These are phyloP conservation scores for Catostylus mosaicus DNA, from an alignment of 30 jellyfish, hydroid and myxozoan genomes.

Conservation along the genomic window DNA sequence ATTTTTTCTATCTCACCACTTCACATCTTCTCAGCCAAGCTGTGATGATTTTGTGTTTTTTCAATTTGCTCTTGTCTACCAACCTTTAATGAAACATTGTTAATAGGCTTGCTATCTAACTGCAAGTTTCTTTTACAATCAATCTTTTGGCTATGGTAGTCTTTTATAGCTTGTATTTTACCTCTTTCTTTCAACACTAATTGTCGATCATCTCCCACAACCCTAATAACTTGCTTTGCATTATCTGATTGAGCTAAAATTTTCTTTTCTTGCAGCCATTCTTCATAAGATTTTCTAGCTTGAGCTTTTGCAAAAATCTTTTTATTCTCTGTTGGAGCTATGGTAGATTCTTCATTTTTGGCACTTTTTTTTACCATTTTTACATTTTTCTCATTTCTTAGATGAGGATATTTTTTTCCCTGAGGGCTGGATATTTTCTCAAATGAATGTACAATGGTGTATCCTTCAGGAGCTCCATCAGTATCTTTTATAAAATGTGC, in stretches of 20 bases:
- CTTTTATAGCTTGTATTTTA: constrained; percentile 7
- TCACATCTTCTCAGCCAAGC: not conserved
- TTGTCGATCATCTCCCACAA: not conserved
- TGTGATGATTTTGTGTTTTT: not conserved
- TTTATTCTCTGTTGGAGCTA: not conserved
- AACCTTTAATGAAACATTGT: not conserved
- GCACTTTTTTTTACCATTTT: not conserved
- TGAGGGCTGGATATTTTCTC: not conserved
- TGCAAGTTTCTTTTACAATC: not conserved
- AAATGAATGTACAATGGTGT: constrained; percentile 33
- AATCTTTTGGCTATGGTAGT: not conserved
- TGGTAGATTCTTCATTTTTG: not conserved
- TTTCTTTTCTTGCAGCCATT: constrained; percentile 32
- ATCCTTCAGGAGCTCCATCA: constrained; percentile 27
- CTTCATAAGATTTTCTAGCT: constrained; percentile 30
- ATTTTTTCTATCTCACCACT: not conserved
- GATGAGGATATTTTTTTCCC: not conserved
- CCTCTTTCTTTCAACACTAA: constrained; percentile 11
- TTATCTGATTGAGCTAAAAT: not conserved
- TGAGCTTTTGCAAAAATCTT: not conserved
- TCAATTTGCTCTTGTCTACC: not conserved
- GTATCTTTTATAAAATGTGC: not conserved
- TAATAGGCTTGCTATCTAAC: not conserved
- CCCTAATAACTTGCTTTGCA: not conserved
- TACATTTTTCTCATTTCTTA: not conserved